Evolutionary conservation across 2,113 vertebrate species (phyloP).

Genomic region (Empidonax alnorum): DNA sequence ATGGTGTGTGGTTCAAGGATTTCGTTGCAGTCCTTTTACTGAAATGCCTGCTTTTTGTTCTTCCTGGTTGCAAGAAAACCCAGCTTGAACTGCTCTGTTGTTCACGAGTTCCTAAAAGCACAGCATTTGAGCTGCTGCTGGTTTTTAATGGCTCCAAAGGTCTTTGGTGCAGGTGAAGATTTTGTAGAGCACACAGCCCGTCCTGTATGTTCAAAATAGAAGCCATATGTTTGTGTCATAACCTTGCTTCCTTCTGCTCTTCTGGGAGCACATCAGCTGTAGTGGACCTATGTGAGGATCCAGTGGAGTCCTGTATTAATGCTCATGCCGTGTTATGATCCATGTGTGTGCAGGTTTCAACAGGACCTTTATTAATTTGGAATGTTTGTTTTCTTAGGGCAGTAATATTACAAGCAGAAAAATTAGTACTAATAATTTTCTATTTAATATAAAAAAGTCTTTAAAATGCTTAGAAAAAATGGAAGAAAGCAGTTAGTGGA

Average conservation of each 20-base stretch:
- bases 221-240: not conserved
- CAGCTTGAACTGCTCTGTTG: not conserved
- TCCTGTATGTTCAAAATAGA: not conserved
- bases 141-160: not conserved
- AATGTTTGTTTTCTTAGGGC: not conserved
- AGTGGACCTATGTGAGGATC: not conserved
- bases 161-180: not conserved
- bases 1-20: not conserved
- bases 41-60: not conserved
- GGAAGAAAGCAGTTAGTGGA: not conserved
- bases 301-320: not conserved
- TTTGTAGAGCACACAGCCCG: not conserved
- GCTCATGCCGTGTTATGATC: accelerated
- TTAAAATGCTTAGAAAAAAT: not conserved
- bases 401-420: not conserved
- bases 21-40: not conserved
- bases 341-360: not conserved
- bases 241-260: not conserved
- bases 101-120: not conserved
- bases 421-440: not conserved
- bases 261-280: not conserved
- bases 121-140: not conserved
- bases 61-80: not conserved
- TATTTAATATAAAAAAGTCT: not conserved
- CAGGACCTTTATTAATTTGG: not conserved